phyloP scores from a whole-genome alignment of 2,888 invertebrate species.

The Apamea sordens region DNA sequence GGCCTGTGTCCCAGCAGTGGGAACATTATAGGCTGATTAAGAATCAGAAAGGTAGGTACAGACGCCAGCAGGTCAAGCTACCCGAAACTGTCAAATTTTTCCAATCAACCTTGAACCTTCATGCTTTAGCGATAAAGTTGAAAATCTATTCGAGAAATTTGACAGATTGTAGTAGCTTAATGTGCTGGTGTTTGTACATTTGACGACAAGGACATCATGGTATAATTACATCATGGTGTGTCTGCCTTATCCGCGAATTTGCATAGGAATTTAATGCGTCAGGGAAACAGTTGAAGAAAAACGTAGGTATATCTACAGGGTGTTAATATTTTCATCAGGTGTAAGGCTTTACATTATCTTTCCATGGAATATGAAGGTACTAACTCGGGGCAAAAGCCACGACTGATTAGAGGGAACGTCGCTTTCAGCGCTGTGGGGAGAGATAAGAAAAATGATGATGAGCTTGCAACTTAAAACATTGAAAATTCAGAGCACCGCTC shows the following conservation, averaged over 20 bases:
- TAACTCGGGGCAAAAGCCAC: not conserved
- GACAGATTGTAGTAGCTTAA: too few relatives aligned
- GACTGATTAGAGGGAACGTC: not conserved
- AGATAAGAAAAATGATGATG: constrained; percentile 29
- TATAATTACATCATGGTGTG: not conserved
- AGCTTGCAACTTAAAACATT: not conserved
- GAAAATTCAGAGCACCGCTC: not conserved
- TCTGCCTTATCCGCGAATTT: not conserved
- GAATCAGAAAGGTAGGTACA: too few relatives aligned
- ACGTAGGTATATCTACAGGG: too few relatives aligned
- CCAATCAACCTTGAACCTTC: too few relatives aligned
- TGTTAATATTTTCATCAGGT: constrained; percentile 1
- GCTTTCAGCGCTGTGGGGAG: not conserved
- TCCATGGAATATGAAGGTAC: not conserved
- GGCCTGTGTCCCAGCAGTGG: too few relatives aligned
- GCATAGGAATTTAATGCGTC: not conserved
- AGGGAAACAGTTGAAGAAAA: not conserved
- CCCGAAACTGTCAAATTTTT: too few relatives aligned
- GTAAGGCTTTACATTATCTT: not conserved
- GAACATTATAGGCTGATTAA: too few relatives aligned
- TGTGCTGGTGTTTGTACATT: too few relatives aligned
- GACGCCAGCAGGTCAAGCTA: too few relatives aligned
- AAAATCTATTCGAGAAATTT: too few relatives aligned
- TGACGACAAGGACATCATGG: too few relatives aligned
- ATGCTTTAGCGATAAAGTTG: too few relatives aligned